These are phyloP conservation scores for Chamaea fasciata DNA, from an alignment of 2,113 vertebrate genomes.

Conservation along the genomic window DNA sequence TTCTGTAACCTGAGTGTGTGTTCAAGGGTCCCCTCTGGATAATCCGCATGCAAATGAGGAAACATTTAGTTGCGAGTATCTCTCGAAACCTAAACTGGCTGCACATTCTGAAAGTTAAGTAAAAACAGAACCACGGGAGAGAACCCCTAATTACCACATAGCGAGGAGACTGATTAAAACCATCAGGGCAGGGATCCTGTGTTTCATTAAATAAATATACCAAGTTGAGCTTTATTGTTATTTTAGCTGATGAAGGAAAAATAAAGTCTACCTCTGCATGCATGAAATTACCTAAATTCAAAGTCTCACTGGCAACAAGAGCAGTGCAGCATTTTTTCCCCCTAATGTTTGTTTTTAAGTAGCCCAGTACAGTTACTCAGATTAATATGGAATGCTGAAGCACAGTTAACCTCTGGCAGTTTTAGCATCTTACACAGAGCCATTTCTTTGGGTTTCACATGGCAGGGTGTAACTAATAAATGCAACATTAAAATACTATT, in stretches of 20 bases:
- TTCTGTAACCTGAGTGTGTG: not conserved
- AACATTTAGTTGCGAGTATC: slow-evolving; percentile 32
- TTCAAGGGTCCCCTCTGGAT: slow-evolving; percentile 21
- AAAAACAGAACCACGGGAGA: slow-evolving; percentile 59
- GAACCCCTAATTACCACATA: slow-evolving; percentile 62
- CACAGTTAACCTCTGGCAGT: not conserved
- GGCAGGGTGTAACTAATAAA: not conserved
- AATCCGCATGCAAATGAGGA: slow-evolving; percentile 27
- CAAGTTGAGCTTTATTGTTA: slow-evolving; percentile 41
- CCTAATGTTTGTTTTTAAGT: slow-evolving; percentile 1
- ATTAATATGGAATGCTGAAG: not conserved
- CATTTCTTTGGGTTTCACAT: not conserved
- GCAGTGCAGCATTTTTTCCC: not conserved
- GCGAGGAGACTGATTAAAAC: slow-evolving; percentile 69
- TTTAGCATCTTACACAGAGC: not conserved
- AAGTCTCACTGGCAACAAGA: not conserved
- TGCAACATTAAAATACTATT: not conserved
- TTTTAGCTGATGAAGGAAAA: slow-evolving; percentile 59
- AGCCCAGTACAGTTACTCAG: not conserved
- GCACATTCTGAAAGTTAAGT: slow-evolving; percentile 65
- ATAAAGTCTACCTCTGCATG: slow-evolving; percentile 2
- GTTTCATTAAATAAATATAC: slow-evolving; percentile 60
- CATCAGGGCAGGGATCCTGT: slow-evolving; percentile 60
- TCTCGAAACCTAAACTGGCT: slow-evolving; percentile 48
- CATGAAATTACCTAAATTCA: slow-evolving; percentile 41